phyloP scores from a whole-genome alignment of 2,888 invertebrate species.

The Cantharis nigra region DNA sequence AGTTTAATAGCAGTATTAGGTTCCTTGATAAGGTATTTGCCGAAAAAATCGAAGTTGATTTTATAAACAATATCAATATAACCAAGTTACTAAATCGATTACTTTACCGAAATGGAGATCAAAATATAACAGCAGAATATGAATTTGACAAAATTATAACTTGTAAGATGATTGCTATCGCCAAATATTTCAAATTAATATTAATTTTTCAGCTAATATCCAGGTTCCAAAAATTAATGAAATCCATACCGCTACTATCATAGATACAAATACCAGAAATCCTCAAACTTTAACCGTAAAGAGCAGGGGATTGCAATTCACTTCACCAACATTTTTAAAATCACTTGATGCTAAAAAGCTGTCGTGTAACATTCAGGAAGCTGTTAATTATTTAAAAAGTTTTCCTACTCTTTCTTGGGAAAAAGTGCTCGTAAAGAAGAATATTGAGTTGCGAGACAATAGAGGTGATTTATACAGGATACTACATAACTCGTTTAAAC shows the following conservation, averaged over 20 bases:
- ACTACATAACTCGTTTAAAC: constrained; percentile 42
- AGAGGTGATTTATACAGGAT: constrained; percentile 37
- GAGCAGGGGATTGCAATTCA: constrained; percentile 11
- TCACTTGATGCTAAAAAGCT: constrained; percentile 18
- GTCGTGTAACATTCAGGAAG: constrained; percentile 22
- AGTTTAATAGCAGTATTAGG: constrained; percentile 9
- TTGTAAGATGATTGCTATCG: constrained; percentile 33
- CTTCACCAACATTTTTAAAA: constrained; percentile 18
- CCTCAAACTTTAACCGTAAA: constrained; percentile 19
- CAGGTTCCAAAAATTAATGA: constrained; percentile 24
- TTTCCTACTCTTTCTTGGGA: constrained; percentile 24
- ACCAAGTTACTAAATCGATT: constrained; percentile 37
- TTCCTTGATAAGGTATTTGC: constrained; percentile 20
- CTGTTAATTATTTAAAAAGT: constrained; percentile 10
- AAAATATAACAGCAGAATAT: constrained; percentile 41
- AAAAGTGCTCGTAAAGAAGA: constrained; percentile 14
- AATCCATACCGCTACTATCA: constrained; percentile 15
- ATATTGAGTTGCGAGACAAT: constrained; percentile 34
- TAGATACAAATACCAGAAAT: constrained; percentile 13
- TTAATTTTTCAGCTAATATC: constrained; percentile 26
- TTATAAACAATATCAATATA: constrained; percentile 45
- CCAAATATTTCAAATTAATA: neutral
- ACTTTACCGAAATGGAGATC: constrained; percentile 41
- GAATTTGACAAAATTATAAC: constrained; percentile 43
- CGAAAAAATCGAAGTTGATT: constrained; percentile 25